These are phyloP conservation scores for Theocolax elegans DNA, from an alignment of 1,140 invertebrate genomes.

Conservation along the genomic window DNA sequence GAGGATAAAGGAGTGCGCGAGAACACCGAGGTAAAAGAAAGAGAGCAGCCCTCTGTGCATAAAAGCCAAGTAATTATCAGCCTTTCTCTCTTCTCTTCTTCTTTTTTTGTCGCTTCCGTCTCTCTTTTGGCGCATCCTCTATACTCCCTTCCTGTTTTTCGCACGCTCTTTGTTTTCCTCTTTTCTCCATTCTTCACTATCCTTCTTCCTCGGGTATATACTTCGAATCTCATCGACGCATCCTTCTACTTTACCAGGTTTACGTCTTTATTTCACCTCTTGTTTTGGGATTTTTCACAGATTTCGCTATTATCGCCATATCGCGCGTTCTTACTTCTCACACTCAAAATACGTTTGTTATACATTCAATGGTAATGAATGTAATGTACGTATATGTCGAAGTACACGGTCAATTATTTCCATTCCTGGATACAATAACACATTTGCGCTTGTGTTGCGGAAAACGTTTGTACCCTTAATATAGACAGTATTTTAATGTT, in stretches of 20 bases:
- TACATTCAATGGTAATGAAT: too few relatives aligned
- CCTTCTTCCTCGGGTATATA: not conserved
- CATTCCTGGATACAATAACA: too few relatives aligned
- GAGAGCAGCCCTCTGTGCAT: not conserved
- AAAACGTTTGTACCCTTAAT: too few relatives aligned
- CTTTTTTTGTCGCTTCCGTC: not conserved
- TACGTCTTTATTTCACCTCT: not conserved
- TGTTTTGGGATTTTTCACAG: not conserved
- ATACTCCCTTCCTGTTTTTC: not conserved
- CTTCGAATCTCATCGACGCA: not conserved
- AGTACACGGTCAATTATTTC: too few relatives aligned
- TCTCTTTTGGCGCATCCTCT: not conserved
- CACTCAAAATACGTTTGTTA: too few relatives aligned
- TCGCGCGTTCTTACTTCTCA: too few relatives aligned
- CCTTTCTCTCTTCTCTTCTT: not conserved
- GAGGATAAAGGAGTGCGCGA: not conserved
- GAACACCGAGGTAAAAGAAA: not conserved
- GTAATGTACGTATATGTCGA: too few relatives aligned
- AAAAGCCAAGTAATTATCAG: conserved; percentile 11
- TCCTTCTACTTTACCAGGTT: not conserved
- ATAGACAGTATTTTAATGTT: too few relatives aligned
- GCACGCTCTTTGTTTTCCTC: not conserved
- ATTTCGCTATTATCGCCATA: not conserved
- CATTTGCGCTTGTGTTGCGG: too few relatives aligned
- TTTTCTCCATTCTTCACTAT: not conserved